Percentiles rank a stretch among this genome's conserved stretches.
Evolutionary conservation across 2,888 invertebrate genomes (phyloP).

Genomic region (Synergus umbraculus): DNA sequence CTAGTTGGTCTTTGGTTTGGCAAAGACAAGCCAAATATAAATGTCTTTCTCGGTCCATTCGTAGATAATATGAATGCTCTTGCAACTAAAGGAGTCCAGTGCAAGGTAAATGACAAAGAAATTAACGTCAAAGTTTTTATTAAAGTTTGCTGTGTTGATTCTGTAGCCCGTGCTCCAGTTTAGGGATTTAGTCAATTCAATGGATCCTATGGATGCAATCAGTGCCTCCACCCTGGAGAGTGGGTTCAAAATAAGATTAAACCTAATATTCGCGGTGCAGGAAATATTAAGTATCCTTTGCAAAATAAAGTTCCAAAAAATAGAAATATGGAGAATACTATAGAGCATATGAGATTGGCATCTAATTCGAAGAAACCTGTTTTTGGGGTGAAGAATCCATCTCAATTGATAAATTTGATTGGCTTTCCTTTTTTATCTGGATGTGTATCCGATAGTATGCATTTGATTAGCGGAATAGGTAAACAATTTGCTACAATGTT

Average conservation of each 20-base stretch:
- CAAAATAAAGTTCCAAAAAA: slow-evolving; percentile 12
- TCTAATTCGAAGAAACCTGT: slow-evolving; percentile 35
- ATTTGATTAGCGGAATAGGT: slow-evolving; percentile 39
- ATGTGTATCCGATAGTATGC: slow-evolving; percentile 47
- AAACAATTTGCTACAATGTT: slow-evolving; percentile 42
- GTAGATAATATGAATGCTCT: slow-evolving; percentile 43
- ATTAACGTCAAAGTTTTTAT: slow-evolving; percentile 36
- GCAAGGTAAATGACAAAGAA: slow-evolving; percentile 37
- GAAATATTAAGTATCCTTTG: slow-evolving; percentile 45
- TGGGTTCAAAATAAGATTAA: not conserved
- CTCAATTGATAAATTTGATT: slow-evolving; percentile 43
- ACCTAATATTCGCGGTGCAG: not conserved
- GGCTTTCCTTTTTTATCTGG: slow-evolving; percentile 44
- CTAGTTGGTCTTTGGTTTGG: slow-evolving; percentile 35
- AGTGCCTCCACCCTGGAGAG: slow-evolving; percentile 46
- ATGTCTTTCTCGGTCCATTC: slow-evolving; percentile 46
- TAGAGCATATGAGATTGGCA: slow-evolving; percentile 42
- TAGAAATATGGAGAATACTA: slow-evolving; percentile 40
- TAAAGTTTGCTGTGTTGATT: slow-evolving; percentile 44
- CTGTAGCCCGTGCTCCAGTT: not conserved
- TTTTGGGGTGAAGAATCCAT: slow-evolving; percentile 45
- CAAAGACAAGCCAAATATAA: slow-evolving; percentile 47
- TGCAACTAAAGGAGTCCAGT: slow-evolving; percentile 43
- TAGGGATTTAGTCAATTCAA: slow-evolving; percentile 46
- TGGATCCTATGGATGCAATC: slow-evolving; percentile 44